Conservation (phyloP, 92 coral and sea anemone genomes). For the Paragorgia papillata region DNA sequence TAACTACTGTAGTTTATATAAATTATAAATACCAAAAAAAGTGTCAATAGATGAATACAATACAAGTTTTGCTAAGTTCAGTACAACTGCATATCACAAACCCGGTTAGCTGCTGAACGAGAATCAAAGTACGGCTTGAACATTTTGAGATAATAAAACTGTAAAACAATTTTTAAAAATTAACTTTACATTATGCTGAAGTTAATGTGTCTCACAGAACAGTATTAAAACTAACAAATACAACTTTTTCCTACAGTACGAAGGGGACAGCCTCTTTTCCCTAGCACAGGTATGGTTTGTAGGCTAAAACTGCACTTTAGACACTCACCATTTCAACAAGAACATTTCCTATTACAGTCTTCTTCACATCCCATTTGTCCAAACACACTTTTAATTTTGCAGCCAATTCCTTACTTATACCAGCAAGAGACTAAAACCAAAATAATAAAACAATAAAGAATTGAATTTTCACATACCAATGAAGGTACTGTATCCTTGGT, state of each 20-base stretch:
- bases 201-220: no score
- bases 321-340: constrained; percentile 84
- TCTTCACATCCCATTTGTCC: constrained; percentile 85
- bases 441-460: not conserved
- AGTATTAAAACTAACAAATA: no score
- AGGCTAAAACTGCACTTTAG: no score
- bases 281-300: no score
- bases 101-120: constrained; percentile 94
- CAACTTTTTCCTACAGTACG: no score
- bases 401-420: constrained; percentile 87
- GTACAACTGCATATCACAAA: constrained; percentile 42
- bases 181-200: no score
- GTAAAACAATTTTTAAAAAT: not conserved
- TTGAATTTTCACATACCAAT: no score
- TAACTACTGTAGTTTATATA: not conserved
- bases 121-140: constrained; percentile 95
- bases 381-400: constrained; percentile 81
- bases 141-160: constrained; percentile 89
- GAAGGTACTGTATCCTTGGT: no score
- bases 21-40: not conserved
- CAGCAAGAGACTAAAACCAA: constrained; percentile 68
- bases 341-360: constrained; percentile 82
- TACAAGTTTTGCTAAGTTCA: no score
- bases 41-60: not conserved
- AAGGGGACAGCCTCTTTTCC: no score